Evolutionary conservation across 2,888 invertebrate species (phyloP).

Genomic region (Creontiades dilutus): DNA sequence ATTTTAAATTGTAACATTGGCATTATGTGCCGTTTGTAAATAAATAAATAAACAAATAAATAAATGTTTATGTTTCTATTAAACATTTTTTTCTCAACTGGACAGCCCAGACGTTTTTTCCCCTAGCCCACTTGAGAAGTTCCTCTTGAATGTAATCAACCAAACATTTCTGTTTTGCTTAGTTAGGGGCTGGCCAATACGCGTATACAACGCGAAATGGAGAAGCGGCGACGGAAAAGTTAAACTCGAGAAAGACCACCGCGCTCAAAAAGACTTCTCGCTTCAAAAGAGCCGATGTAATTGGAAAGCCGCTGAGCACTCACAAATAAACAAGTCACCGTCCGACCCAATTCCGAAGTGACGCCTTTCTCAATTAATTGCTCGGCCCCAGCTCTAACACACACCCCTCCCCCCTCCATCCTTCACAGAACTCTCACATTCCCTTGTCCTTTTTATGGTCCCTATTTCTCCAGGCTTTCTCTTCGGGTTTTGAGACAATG

Average conservation of each 20-base stretch:
- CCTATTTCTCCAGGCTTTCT: background rate
- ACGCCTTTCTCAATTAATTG: background rate
- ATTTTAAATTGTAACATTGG: too few species aligned
- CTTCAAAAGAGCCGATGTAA: background rate
- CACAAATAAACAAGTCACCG: background rate
- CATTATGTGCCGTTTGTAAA: too few species aligned
- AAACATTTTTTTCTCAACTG: too few species aligned
- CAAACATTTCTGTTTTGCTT: too few species aligned
- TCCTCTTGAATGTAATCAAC: too few species aligned
- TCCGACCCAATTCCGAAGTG: background rate
- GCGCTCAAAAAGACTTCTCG: background rate
- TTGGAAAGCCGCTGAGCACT: slow-evolving; percentile 1
- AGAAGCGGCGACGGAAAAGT: too few species aligned
- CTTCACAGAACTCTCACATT: background rate
- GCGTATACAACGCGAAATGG: too few species aligned
- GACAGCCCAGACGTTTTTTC: too few species aligned
- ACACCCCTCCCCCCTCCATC: background rate
- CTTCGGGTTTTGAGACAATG: background rate
- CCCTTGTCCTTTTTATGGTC: background rate
- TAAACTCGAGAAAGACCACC: background rate
- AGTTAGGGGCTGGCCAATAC: too few species aligned
- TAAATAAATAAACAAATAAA: too few species aligned
- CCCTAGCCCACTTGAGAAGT: too few species aligned
- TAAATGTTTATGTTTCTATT: too few species aligned
- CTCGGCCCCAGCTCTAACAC: background rate